A percentile compares a stretch with the other conserved stretches of the same genome.
These are phyloP conservation scores for Aphelinus atriplicis DNA, from an alignment of 1,140 invertebrate species.

Conservation along the genomic window DNA sequence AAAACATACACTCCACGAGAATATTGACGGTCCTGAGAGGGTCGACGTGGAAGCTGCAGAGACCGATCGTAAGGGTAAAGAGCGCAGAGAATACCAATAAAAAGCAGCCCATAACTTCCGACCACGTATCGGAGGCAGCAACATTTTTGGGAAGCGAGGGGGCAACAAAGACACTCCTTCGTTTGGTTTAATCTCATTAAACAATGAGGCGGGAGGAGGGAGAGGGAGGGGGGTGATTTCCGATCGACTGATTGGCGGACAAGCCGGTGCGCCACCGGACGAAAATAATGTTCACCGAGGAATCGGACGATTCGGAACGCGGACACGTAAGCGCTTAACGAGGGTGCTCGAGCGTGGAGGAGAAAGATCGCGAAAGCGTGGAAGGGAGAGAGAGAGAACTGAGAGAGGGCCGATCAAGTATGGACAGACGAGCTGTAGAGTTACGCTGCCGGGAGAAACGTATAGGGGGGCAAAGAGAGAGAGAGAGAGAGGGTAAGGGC, in stretches of 20 bases:
- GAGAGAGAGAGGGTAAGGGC: not conserved
- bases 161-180: slow-evolving; percentile 3
- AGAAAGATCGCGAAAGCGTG: slow-evolving; percentile 31
- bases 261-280: slow-evolving; percentile 37
- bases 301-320: slow-evolving; percentile 48
- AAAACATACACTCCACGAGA: not conserved
- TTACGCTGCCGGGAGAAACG: slow-evolving; percentile 2
- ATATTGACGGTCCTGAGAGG: no score
- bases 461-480: not conserved
- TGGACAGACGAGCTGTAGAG: not conserved
- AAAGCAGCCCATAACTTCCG: slow-evolving; percentile 4
- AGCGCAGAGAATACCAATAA: not conserved
- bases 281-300: slow-evolving; percentile 43
- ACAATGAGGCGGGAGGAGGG: slow-evolving; percentile 14
- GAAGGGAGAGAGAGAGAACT: not conserved
- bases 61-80: not conserved
- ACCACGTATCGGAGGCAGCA: slow-evolving; percentile 15
- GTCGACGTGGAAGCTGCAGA: no score
- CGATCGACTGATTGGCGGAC: slow-evolving; percentile 29
- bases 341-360: slow-evolving; percentile 48
- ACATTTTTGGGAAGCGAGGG: not conserved
- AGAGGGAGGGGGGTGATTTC: slow-evolving; percentile 5
- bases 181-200: slow-evolving; percentile 33
- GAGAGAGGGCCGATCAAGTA: not conserved
- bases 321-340: slow-evolving; percentile 55